Evolutionary conservation across 2,888 invertebrate species (phyloP), one percentile per base, ranked within the genome.

Genomic region (Prenolepis imparis): DNA sequence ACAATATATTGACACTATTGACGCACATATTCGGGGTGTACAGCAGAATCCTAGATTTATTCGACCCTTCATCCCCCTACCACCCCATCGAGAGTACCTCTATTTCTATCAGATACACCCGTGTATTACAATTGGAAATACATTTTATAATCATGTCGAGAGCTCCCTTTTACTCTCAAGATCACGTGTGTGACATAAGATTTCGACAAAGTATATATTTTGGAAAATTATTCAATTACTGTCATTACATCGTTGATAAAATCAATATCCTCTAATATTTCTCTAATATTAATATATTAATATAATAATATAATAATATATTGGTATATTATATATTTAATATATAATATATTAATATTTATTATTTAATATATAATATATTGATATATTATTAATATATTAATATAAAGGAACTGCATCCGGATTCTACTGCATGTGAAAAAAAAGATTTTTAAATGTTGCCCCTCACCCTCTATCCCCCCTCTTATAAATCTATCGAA

Each of bases 391-490:
- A 48, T 52, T n/a, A 52, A 52, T 52, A 52, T 52, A 52, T n/a
- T 52, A 8, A 8, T 52, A n/a, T 52, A 52, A 41, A 41, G 6
- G 21, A 67, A 55, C 18, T 21, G 52, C 15, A 12, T 66, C 24
- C 41, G 24, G 66, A 24, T 39, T 77, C 55, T 66, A 52, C 39
- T 11, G 5, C 32, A 77, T 9, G 3, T 61, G 9, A n/a, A 36
- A 75, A 82, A 48, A 52, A 52, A n/a, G 6, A 1, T 59, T 64
- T n/a, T 59, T 48, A 68, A 57, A 48, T 44, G n/a, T 82, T 59
- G n/a, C 9, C 44, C 59, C 48, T 67, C 6, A 0, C 1, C 28
- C 28, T 3, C 28, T n/a, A n/a, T n/a, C 28, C 28, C 28, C 28
- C 57, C 48, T 77, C 3, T 52, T 52, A 52, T 18, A 44, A 74